Conservation (phyloP, 2,888 invertebrate species). For the Phasia obesa region DNA sequence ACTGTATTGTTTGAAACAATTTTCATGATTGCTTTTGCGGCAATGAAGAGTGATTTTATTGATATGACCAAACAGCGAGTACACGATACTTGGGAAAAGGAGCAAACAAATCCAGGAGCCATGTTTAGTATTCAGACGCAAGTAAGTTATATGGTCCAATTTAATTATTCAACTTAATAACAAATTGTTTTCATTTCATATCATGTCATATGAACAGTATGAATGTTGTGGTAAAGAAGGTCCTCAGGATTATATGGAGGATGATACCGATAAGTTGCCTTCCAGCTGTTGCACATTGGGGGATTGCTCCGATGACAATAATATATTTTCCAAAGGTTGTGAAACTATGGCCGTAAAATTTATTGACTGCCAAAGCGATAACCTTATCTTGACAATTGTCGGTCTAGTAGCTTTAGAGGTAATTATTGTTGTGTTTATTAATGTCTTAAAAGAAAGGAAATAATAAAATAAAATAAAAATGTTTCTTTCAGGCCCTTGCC, state of each 20-base stretch:
- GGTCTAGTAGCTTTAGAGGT: constrained; percentile 75
- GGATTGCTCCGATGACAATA: constrained; percentile 74
- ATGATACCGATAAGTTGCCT: constrained; percentile 74
- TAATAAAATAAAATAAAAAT: not conserved
- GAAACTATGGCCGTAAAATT: constrained; percentile 63
- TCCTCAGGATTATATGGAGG: constrained; percentile 76
- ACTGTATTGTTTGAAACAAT: constrained; percentile 73
- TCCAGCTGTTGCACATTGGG: constrained; percentile 76
- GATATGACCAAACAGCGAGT: constrained; percentile 75
- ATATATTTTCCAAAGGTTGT: constrained; percentile 76
- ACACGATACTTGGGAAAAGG: constrained; percentile 73
- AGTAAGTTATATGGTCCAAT: constrained; percentile 19
- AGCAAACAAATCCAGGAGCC: constrained; percentile 72
- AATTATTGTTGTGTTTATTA: not conserved
- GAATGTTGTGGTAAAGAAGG: constrained; percentile 77
- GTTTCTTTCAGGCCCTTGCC: constrained; percentile 67
- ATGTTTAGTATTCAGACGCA: constrained; percentile 77
- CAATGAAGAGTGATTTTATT: constrained; percentile 73
- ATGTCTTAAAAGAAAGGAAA: not conserved
- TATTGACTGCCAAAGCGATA: constrained; percentile 71
- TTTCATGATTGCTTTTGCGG: constrained; percentile 75
- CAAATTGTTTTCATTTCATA: not conserved
- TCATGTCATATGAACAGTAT: constrained; percentile 69
- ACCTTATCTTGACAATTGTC: constrained; percentile 71
- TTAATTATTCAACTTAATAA: not conserved